phyloP scores from a whole-genome alignment of 2,113 vertebrate species.

The Tenrec ecaudatus region DNA sequence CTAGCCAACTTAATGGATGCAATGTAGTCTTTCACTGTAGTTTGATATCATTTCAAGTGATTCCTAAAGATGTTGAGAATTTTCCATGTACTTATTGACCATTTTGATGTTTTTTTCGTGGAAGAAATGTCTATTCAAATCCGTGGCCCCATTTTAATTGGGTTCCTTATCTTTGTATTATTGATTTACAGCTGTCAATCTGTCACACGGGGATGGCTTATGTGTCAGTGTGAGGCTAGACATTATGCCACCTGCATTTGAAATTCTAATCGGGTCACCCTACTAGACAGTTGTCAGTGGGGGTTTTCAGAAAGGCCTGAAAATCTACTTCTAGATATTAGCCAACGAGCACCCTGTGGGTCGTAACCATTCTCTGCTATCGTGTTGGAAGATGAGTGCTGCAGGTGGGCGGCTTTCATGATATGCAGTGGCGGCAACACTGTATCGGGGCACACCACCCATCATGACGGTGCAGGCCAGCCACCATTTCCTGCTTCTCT shows the following conservation, averaged over 20 bases:
- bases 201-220: neutral
- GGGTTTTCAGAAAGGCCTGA: neutral
- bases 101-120: neutral
- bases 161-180: neutral
- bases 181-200: neutral
- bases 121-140: neutral
- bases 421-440: no score
- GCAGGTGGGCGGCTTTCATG: no score
- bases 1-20: neutral
- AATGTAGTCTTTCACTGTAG: neutral
- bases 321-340: neutral
- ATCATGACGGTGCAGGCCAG: no score
- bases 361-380: no score
- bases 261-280: neutral
- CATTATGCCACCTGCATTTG: neutral
- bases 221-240: neutral
- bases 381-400: no score
- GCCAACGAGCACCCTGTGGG: no score
- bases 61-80: neutral
- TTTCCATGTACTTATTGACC: neutral
- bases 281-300: neutral
- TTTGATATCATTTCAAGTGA: neutral
- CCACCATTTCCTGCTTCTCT: no score
- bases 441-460: no score
- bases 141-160: neutral